phyloP scores from a whole-genome alignment of 2,113 vertebrate species.

The Marcusenius ussheri region DNA sequence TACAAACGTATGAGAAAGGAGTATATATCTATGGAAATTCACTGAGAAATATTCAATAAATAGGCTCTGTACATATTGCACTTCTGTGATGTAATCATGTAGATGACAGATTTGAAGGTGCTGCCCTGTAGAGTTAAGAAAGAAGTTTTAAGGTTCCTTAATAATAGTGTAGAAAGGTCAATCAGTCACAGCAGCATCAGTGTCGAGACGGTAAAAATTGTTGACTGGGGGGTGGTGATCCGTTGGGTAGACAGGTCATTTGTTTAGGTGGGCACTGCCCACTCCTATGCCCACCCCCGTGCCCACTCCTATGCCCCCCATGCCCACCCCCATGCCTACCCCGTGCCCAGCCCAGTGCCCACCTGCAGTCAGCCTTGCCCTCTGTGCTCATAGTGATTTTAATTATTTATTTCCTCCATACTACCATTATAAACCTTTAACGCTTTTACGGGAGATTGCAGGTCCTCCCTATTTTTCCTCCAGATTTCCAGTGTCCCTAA shows the following conservation, averaged over 20 bases:
- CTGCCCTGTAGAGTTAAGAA: neutral
- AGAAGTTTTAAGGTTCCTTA: neutral
- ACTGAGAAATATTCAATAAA: neutral
- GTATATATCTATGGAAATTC: neutral
- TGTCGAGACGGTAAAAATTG: neutral
- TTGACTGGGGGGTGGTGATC: neutral
- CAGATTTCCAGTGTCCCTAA: neutral
- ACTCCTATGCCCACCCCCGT: too few relatives aligned
- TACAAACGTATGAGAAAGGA: neutral
- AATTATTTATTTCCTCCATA: neutral
- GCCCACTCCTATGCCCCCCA: neutral
- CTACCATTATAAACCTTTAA: neutral
- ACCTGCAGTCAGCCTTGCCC: neutral
- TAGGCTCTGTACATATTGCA: neutral
- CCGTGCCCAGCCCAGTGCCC: neutral
- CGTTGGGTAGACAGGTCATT: neutral
- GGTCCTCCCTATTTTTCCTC: neutral
- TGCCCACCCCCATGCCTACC: neutral
- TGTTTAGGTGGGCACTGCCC: neutral
- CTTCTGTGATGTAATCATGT: neutral
- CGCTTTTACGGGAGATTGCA: neutral
- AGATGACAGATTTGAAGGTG: neutral
- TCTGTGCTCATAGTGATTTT: neutral
- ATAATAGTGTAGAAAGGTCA: neutral
- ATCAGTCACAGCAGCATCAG: neutral